Evolutionary conservation across 2,888 invertebrate species (phyloP).

Genomic region (Timema cristinae): DNA sequence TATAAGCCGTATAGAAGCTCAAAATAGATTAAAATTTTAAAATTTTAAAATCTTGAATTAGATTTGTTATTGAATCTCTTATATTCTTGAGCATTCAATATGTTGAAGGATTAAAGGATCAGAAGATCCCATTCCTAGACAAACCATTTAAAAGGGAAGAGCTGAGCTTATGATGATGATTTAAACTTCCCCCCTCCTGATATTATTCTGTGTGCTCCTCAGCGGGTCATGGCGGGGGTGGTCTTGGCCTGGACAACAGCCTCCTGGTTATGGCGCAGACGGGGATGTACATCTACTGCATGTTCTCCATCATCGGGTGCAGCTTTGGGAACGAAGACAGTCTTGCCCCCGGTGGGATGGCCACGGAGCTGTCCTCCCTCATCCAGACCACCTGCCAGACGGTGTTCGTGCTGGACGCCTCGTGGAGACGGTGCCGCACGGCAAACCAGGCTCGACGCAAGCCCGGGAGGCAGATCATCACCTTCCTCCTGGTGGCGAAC

Average conservation of each 20-base stretch:
- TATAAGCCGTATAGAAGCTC: no score
- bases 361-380: constrained; percentile 69
- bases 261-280: constrained; percentile 82
- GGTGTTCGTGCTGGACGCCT: constrained; percentile 50
- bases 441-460: constrained; percentile 67
- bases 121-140: no score
- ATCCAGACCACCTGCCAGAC: constrained; percentile 78
- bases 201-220: no score
- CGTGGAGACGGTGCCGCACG: constrained; percentile 66
- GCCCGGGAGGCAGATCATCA: constrained; percentile 80
- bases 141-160: no score
- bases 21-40: no score
- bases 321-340: constrained; percentile 56
- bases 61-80: no score
- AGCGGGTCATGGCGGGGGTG: constrained; percentile 32
- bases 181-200: no score
- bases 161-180: no score
- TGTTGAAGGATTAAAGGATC: no score
- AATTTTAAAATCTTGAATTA: no score
- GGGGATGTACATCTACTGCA: constrained; percentile 82
- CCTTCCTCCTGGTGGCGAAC: constrained; percentile 75
- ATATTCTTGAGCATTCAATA: no score
- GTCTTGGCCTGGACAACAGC: constrained; percentile 66
- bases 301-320: constrained; percentile 80
- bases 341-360: constrained; percentile 41